Base-by-base conservation (phyloP, 2,888 invertebrate genomes). In the Galeopsomyia nigrocyanea region DNA sequence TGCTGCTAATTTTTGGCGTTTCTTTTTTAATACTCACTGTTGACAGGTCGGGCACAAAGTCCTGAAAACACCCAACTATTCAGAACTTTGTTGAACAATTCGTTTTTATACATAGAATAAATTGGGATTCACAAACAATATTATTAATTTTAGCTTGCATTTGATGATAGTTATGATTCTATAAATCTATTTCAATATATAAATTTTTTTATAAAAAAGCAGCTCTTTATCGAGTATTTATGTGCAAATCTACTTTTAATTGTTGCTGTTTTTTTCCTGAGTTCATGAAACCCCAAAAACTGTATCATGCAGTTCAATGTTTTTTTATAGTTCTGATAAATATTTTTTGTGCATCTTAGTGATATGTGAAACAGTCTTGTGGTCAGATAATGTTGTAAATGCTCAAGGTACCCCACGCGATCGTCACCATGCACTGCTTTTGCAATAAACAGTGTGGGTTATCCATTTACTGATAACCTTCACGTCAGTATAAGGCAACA, bases 51-150 rank as follows among this genome's bases (percentile, higher is more conserved):
- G 87, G 87, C 82, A 87, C 86, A 87, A 86, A 86, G 82, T 88
- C 88, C 88, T 88, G 88, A 86, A 88, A 88, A 87, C 82, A 86
- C 82, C 82, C 84, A 86, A 83, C 82, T 83, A 83, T 83, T 85
- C 84, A 85, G 82, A 84, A 80, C 74, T 65, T 75, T 73, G 65
- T 58, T 57, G 57, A 39, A 65, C n/a, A 58, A 39, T 72, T 68
- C 21, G 26, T 19, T 73, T 62, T 62, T 46, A 39, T 60, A 39
- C 39, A 39, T 39, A 39, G 39, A 39, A 39, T 39, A 13, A 7
- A 39, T 39, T 39, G 7, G 39, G 39, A 39, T 10, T 39, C 10
- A 39, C 1, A 39, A 39, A 39, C 13, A 31, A 31, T 7, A 7
- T 39, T 39, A 39, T 10, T 39, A 39, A 39, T 39, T 10, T 39